Base-by-base conservation (phyloP, 2,113 vertebrate genomes). In the Microcebus tavaratra region DNA sequence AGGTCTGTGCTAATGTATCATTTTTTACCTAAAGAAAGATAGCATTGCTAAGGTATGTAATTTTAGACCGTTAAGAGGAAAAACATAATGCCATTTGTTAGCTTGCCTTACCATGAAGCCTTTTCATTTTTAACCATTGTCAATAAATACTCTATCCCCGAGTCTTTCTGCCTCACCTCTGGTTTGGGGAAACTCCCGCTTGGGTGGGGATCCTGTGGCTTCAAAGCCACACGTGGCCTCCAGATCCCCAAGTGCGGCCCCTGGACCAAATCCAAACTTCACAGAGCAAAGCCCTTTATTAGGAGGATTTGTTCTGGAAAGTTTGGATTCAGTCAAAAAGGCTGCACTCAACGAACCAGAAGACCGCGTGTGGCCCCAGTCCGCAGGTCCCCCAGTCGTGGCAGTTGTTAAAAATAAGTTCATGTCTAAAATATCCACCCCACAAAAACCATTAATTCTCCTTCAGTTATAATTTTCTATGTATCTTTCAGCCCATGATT, bases 1-100 rank as follows among this genome's bases (percentile, higher is more conserved):
- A 93, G 21, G 25, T 82, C 50, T 89, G 27, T 65, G 86, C 39
- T 88, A 59, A 31, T 61, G 11, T 4, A 55, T 89, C 1, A 14
- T 76, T 63, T 95, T 95, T 96, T 90, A 95, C 45, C 25, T 36
- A 67, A 61, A 93, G 90, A 93, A 90, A 93, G 61, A n/a, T 45
- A 75, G 25, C 48, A 80, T 95, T 36, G 72, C 50, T 23, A 59
- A 93, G 12, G 6, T 12, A 25, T 90, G 80, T 93, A 84, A 91
- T 96, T 97, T 95, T 87, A 94, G 45, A 84, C 5, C 45, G 3
- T 81, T 88, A 61, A 23, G 61, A 91, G 68, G 31, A 11, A 97
- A 81, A 90, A 87, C 79, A 20, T 75, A 42, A 94, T 39, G 45
- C 85, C 39, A 39, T 93, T 65, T 70, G 21, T 23, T 93, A 68